Base-by-base conservation (phyloP, 2,888 invertebrate species). In the Shargacucullia verbasci region DNA sequence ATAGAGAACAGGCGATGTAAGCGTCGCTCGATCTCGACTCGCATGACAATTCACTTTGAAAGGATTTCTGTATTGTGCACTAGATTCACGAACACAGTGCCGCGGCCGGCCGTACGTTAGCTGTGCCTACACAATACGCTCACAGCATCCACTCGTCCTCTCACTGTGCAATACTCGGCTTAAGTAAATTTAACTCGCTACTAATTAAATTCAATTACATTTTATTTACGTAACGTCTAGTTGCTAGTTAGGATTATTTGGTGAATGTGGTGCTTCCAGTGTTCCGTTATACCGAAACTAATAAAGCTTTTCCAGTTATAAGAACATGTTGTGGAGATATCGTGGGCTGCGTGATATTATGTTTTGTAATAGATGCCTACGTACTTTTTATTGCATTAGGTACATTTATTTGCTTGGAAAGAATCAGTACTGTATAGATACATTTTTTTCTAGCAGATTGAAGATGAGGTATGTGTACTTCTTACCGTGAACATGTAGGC, bases 201-300 rank as follows among this genome's bases (percentile, higher is more conserved):
- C 67, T 73, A 79, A 81, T 81, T 73, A 73, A 78, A 78, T 80
- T 70, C 54, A 74, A 77, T 81, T 77, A 73, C 44, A 70, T 76
- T 73, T 65, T 75, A 75, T 74, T 73, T 66, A 67, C 59, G 40
- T 41, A 63, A 59, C 55, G 58, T 60, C 25, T 12, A 53, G 39
- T 52, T 48, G 12, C 54, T 54, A 55, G 34, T 9, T 44, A 12
- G 44, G 60, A 55, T 73, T 73, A 61, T 56, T 54, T 29, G 31
- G 61, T 59, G 38, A 56, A 45, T 57, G 38, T 12, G 31, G 48
- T 48, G 31, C 50, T 40, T 14, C 33, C 20, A 43, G 46, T 41
- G 34, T 14, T 11, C 14, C 8, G 27, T 35, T 8, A 29, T 39
- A 48, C 34, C 15, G 12, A 56, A 64, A 47, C 44, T 56, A 63